These are phyloP conservation scores for Cyanoderma ruficeps DNA, from an alignment of 2,113 vertebrate species.

Conservation along the genomic window DNA sequence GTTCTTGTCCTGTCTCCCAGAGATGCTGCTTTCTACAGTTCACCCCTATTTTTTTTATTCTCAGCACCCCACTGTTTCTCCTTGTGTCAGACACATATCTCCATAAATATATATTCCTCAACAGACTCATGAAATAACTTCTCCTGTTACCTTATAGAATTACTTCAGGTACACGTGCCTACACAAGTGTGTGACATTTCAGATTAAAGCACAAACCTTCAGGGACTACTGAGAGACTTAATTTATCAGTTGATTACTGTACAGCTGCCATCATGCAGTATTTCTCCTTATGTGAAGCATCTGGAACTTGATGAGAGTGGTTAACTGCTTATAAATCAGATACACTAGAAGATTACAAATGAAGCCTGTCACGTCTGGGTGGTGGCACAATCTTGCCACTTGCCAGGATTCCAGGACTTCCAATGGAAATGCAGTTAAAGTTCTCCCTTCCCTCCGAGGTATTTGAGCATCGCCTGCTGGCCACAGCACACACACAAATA, in stretches of 20 bases:
- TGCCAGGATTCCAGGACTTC: not conserved
- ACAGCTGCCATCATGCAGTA: not conserved
- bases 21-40: not conserved
- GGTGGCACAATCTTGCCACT: not conserved
- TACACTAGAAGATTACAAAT: not conserved
- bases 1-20: not conserved
- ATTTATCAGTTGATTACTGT: not conserved
- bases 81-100: not conserved
- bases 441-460: not conserved
- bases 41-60: not conserved
- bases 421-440: not conserved
- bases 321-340: not conserved
- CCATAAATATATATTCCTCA: not conserved
- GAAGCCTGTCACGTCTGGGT: not conserved
- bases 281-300: not conserved
- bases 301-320: not conserved
- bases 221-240: not conserved
- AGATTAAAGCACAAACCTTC: not conserved
- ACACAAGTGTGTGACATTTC: not conserved
- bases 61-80: not conserved
- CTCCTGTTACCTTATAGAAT: not conserved
- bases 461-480: not conserved
- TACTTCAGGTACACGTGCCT: rapidly evolving
- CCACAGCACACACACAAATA: not conserved
- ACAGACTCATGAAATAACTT: not conserved